These are phyloP conservation scores for Clostera curtula DNA, from an alignment of 2,888 invertebrate genomes.

Conservation along the genomic window DNA sequence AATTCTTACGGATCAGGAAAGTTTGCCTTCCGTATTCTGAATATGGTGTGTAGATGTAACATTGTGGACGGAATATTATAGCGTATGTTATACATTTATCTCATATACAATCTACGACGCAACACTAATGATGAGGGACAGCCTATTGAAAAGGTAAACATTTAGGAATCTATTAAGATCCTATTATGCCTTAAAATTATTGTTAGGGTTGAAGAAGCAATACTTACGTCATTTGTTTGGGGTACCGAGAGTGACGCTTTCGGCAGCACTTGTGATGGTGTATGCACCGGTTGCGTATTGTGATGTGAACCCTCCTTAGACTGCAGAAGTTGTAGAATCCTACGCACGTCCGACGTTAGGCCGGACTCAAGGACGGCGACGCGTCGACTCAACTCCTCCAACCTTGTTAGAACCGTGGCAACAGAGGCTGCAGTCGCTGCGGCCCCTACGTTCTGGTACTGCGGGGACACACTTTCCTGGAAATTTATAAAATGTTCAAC, in stretches of 20 bases:
- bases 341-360: conserved; percentile 82
- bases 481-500: conserved; percentile 7
- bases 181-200: too few species aligned
- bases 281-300: conserved; percentile 44
- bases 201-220: not conserved
- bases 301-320: conserved; percentile 48
- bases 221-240: conserved; percentile 47
- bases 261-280: conserved; percentile 53
- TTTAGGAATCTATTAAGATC: too few species aligned
- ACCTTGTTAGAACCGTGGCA: conserved; percentile 75
- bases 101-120: too few species aligned
- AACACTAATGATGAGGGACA: too few species aligned
- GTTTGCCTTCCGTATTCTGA: too few species aligned
- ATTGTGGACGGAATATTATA: too few species aligned
- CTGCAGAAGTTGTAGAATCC: conserved; percentile 80
- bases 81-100: too few species aligned
- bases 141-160: too few species aligned
- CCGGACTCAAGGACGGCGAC: conserved; percentile 83
- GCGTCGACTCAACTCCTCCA: conserved; percentile 81
- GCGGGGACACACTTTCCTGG: conserved; percentile 60
- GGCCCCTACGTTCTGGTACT: conserved; percentile 63
- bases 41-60: too few species aligned
- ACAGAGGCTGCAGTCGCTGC: conserved; percentile 56
- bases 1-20: too few species aligned
- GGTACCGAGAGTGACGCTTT: conserved; percentile 63